A percentile compares a stretch with the other conserved stretches of the same genome.
Evolutionary conservation across 2,888 invertebrate species (phyloP).

Genomic region (Saturnia pavonia): DNA sequence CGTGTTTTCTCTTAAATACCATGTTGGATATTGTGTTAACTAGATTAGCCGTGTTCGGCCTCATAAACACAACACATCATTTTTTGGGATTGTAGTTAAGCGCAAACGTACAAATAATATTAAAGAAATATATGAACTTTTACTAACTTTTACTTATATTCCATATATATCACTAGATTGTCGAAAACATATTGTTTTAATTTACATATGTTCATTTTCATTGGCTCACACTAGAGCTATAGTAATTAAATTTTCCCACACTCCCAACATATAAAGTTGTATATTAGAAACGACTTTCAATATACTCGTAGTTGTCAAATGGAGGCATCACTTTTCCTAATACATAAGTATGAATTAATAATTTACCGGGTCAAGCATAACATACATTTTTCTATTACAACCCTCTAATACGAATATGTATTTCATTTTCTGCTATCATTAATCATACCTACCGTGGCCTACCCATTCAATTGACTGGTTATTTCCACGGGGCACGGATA

Average conservation of each 20-base stretch:
- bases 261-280: too few species aligned
- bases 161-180: background rate
- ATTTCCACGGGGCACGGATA: slow-evolving; percentile 46
- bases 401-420: slow-evolving; percentile 39
- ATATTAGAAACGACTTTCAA: background rate
- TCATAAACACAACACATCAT: too few species aligned
- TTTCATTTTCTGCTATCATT: slow-evolving; percentile 52
- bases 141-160: too few species aligned
- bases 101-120: too few species aligned
- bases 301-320: background rate
- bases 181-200: background rate
- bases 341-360: slow-evolving; percentile 13
- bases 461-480: slow-evolving; percentile 58
- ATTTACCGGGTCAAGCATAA: slow-evolving; percentile 16
- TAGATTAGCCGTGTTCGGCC: too few species aligned
- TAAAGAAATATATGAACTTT: too few species aligned
- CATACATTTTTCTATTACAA: slow-evolving; percentile 28
- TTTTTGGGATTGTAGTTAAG: too few species aligned
- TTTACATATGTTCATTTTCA: too few species aligned
- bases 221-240: too few species aligned
- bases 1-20: too few species aligned
- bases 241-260: too few species aligned
- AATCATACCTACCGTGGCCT: slow-evolving; percentile 55
- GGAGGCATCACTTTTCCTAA: slow-evolving; percentile 5
- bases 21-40: too few species aligned